Conservation (phyloP, 2,113 vertebrate species). For the Salvelinus fontinalis region DNA sequence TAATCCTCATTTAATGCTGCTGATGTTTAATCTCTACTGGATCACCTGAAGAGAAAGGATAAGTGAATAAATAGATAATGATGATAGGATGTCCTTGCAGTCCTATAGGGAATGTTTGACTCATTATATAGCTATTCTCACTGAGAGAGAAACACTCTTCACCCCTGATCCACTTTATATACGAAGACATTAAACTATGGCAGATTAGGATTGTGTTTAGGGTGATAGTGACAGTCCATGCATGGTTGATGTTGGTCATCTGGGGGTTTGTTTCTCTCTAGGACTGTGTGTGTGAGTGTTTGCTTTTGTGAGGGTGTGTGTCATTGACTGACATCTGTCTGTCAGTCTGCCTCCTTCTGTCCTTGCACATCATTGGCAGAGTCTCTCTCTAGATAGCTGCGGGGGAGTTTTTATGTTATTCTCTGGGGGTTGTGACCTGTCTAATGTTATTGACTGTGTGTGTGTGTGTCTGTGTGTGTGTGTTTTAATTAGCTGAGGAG, state of each 20-base stretch:
- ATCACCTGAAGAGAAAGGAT: neutral
- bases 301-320: neutral
- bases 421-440: no score
- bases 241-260: no score
- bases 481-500: neutral
- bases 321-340: neutral
- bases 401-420: neutral
- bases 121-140: no score
- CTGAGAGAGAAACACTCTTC: no score
- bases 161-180: no score
- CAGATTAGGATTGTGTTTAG: no score
- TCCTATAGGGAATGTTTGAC: no score
- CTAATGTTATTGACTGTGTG: neutral
- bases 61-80: no score
- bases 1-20: neutral
- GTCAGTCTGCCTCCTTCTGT: neutral
- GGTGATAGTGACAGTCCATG: no score
- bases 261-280: neutral
- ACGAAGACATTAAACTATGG: no score
- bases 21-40: slow-evolving; percentile 2
- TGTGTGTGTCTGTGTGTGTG: neutral
- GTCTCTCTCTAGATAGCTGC: neutral
- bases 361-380: neutral
- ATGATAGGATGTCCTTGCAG: no score
- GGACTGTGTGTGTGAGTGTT: neutral